Base-by-base conservation (phyloP, 2,888 invertebrate species). In the Drosophila eohydei region DNA sequence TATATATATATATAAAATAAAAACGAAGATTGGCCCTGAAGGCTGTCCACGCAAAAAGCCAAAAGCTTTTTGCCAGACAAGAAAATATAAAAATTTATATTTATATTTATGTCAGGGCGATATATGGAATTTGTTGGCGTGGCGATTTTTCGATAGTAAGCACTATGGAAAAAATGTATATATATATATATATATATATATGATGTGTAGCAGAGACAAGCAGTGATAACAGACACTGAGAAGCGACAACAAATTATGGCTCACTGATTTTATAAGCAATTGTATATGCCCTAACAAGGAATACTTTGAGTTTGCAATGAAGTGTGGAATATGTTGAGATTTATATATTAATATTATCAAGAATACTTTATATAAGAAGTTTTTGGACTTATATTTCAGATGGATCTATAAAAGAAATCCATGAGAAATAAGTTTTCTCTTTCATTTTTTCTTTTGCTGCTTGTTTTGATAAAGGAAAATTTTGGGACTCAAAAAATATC, bases 221-320 rank as follows among this genome's bases (percentile, higher is more conserved):
- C 57, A 38, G 38, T 26, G 58, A 58, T 36, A 63, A 62, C 34
- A 48, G 56, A 52, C 21, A 56, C 54, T 52, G 54, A 64, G 58
- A 52, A 71, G 57, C 74, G 78, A 73, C 82, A 78, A 72, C 88
- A 89, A 85, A 88, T 85, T 85, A 87, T 89, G 80, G 66, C 59
- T 74, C 59, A 78, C 63, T 67, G 89, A 81, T 75, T 81, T 89
- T 74, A 87, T 78, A 84, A 78, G 75, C 73, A 63, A 38, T 63
- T 72, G 66, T 48, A 36, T 32, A 38, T 61, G 48, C 43, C 38
- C 34, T 34, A 11, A 14, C 32, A 16, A 11, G 12, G 32, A n/a
- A 40, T 30, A 48, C 16, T 3, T 38, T 14, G 16, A 46, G 3
- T 4, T 3, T 4, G n/a, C 14, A 2, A 44, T 14, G 32, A 21